Evolutionary conservation across 2,797 vertebrate species (phyloP).

Genomic region (Astyanax mexicanus): DNA sequence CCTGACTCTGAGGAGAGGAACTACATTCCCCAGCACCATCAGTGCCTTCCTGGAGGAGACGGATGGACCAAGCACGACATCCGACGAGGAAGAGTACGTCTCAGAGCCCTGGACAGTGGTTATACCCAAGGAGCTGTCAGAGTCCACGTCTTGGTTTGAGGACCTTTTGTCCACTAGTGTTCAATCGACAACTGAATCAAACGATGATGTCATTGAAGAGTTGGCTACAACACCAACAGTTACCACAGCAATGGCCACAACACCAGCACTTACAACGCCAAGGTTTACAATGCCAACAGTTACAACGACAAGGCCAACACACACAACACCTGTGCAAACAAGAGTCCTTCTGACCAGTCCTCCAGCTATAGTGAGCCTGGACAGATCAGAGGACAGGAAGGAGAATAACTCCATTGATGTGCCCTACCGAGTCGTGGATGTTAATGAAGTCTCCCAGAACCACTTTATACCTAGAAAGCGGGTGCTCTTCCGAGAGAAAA

Average conservation of each 20-base stretch:
- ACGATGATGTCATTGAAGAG: constrained; percentile 14
- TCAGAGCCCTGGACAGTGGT: constrained; percentile 1
- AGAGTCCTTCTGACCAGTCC: constrained; percentile 51
- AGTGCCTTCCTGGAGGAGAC: constrained; percentile 19
- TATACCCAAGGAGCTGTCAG: constrained; percentile 25
- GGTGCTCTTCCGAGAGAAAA: constrained; percentile 80
- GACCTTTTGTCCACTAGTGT: constrained; percentile 28
- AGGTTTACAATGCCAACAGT: constrained; percentile 9
- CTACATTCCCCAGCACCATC: constrained; percentile 7
- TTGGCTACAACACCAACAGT: constrained; percentile 13
- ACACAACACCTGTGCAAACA: constrained; percentile 40
- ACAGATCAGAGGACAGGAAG: constrained; percentile 71
- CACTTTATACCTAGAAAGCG: constrained; percentile 81
- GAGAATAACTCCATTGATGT: constrained; percentile 86
- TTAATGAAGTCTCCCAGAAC: constrained; percentile 76
- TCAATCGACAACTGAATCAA: constrained; percentile 8
- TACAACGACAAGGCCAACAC: constrained; percentile 16
- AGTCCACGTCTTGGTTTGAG: constrained; percentile 24
- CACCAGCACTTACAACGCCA: background rate
- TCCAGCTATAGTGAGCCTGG: constrained; percentile 47
- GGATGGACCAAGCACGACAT: constrained; percentile 15
- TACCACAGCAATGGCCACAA: constrained; percentile 14
- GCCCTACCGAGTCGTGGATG: constrained; percentile 78
- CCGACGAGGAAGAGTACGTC: constrained; percentile 40
- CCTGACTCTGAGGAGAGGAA: constrained; percentile 6